A percentile compares a stretch with the other conserved stretches of the same genome.
phyloP scores from a whole-genome alignment of 1,140 invertebrate genomes.

The Uloborus diversus region DNA sequence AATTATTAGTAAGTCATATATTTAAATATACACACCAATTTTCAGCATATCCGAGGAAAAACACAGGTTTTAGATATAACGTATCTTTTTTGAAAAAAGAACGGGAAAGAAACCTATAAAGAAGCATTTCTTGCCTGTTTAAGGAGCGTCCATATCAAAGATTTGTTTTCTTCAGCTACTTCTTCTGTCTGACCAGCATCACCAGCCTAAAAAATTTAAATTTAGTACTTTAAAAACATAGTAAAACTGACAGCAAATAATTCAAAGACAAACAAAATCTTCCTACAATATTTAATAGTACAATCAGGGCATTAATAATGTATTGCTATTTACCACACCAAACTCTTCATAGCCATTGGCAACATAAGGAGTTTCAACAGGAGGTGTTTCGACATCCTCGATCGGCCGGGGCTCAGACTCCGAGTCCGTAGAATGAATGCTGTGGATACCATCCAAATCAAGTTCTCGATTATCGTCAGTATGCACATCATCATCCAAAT shows the following conservation, averaged over 20 bases:
- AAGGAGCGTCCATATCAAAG: slow-evolving; percentile 90
- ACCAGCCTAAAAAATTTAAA: slow-evolving; percentile 73
- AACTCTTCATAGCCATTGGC: slow-evolving; percentile 75
- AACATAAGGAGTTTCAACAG: slow-evolving; percentile 73
- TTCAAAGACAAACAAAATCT: too few species aligned
- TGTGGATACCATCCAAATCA: slow-evolving; percentile 56
- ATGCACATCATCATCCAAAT: slow-evolving; percentile 65
- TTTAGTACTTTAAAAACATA: not conserved
- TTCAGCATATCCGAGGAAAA: too few species aligned
- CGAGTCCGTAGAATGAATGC: slow-evolving; percentile 62
- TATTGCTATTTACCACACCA: slow-evolving; percentile 76
- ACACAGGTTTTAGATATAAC: too few species aligned
- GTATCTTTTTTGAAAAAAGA: not conserved
- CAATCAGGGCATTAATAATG: too few species aligned
- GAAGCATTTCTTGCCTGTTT: slow-evolving; percentile 77
- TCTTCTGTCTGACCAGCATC: slow-evolving; percentile 84
- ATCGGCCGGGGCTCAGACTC: slow-evolving; percentile 65
- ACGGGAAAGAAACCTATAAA: not conserved
- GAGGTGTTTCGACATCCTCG: slow-evolving; percentile 62
- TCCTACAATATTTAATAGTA: too few species aligned
- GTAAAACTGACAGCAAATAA: too few species aligned
- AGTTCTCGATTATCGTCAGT: slow-evolving; percentile 60
- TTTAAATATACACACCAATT: too few species aligned
- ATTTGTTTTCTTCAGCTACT: slow-evolving; percentile 93
- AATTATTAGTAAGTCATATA: too few species aligned